These are phyloP conservation scores for Sebastes jordani DNA, from an alignment of 2,797 vertebrate species.

Conservation along the genomic window DNA sequence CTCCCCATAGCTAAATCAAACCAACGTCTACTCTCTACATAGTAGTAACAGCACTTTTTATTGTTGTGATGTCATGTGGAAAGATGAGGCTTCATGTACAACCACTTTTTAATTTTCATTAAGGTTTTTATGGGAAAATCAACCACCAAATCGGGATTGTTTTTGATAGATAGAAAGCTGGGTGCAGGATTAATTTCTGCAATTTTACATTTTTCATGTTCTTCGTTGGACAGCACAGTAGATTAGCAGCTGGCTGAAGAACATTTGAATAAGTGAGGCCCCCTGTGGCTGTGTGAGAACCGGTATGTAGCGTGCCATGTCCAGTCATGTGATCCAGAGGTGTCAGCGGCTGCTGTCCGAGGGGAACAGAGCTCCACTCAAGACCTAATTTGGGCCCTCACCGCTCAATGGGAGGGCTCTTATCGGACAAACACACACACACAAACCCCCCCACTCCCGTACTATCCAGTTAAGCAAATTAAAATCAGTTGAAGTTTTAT, in stretches of 20 bases:
- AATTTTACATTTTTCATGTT: neutral
- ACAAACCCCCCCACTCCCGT: neutral
- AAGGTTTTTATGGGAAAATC: neutral
- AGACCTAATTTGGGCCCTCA: constrained; percentile 94
- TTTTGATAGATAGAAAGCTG: neutral
- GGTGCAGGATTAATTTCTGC: neutral
- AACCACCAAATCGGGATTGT: neutral
- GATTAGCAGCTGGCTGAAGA: constrained; percentile 1
- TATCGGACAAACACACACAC: constrained; percentile 17
- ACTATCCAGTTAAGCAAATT: neutral
- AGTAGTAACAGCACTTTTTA: neutral
- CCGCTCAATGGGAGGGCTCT: constrained; percentile 78
- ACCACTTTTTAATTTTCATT: neutral
- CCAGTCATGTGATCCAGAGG: constrained; percentile 89
- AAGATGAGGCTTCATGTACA: neutral
- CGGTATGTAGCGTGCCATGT: constrained; percentile 81
- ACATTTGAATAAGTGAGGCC: constrained; percentile 24
- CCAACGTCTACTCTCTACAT: neutral
- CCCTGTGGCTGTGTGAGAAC: neutral
- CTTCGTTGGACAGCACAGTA: neutral
- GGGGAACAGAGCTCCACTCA: constrained; percentile 83
- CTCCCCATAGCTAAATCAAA: neutral
- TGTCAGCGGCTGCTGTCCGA: constrained; percentile 89
- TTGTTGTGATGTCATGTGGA: neutral
- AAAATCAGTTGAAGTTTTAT: neutral